Base-by-base conservation (phyloP, 2,797 vertebrate genomes). In the Microchirus variegatus region DNA sequence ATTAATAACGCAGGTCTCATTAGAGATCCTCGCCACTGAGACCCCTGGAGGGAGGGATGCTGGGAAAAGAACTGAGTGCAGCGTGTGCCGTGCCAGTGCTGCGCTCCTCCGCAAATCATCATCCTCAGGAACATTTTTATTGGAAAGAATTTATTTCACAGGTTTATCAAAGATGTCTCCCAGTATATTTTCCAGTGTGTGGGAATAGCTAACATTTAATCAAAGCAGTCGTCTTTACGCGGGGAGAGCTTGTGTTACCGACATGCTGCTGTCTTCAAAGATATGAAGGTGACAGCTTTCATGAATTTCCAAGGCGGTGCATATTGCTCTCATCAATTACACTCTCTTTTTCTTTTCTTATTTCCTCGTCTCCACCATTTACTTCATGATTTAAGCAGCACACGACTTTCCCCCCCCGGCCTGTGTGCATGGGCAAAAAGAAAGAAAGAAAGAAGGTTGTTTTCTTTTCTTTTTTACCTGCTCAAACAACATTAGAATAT, bases 1-100 rank as follows among this genome's bases (percentile, higher is more conserved):
- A 93, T 90, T 89, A 94, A 91, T 87, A 92, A 86, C 84, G 83
- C 82, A 67, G 84, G 65, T 83, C 83, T 95, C 89, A 91, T 89
- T 93, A 93, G 89, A 88, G 87, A 90, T 87, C 86, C 85, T 75
- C 55, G 87, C 87, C 80, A 87, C 85, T 53, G 4, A 89, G 86
- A 82, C 89, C 83, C 88, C 77, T 67, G 56, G 80, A 82, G 90
- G 90, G 85, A 86, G 84, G 87, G 86, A 82, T 85, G 83, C 85
- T 92, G 86, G 85, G 88, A 87, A 93, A 81, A 81, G 63, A 82
- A 89, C 48, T 55, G 47, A 84, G 82, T 80, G 69, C 63, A 63
- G 63, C 49, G 81, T 76, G 85, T 74, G 67, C 77, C 75, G 22
- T 53, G 82, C 85, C 79, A 70, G 80, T 48, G 45, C 75, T 10